Percentiles rank a stretch among this genome's conserved stretches.
These are phyloP conservation scores for Drosophila navojoa DNA, from an alignment of 1,140 invertebrate genomes.

Conservation along the genomic window DNA sequence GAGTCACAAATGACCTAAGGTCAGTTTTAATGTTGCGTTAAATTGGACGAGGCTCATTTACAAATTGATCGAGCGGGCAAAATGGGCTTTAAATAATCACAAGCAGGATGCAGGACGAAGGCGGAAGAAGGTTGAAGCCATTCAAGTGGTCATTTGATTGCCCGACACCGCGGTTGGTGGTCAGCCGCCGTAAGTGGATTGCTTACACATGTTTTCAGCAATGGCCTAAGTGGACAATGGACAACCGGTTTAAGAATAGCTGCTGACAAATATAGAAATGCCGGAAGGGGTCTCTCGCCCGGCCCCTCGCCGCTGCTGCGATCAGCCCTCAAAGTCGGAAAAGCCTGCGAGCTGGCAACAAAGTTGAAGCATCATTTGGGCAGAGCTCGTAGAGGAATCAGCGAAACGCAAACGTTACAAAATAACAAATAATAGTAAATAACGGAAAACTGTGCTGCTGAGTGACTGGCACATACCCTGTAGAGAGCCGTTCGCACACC, in stretches of 20 bases:
- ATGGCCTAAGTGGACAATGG: constrained; percentile 27
- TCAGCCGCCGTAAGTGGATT: constrained; percentile 29
- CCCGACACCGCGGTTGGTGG: constrained; percentile 41
- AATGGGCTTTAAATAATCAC: constrained; percentile 28
- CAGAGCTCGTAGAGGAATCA: constrained; percentile 34
- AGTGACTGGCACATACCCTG: not conserved
- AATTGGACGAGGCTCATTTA: constrained; percentile 51
- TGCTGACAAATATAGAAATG: not conserved
- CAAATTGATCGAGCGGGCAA: constrained; percentile 46
- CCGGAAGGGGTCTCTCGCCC: not conserved
- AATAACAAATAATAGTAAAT: too few relatives aligned
- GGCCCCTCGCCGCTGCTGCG: not conserved
- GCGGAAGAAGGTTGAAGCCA: constrained; percentile 4
- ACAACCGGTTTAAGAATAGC: constrained; percentile 21
- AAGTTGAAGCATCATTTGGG: constrained; percentile 41
- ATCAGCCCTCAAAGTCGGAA: not conserved
- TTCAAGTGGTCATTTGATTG: constrained; percentile 44
- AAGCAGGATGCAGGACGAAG: not conserved
- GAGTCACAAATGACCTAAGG: constrained; percentile 57
- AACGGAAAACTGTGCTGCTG: too few relatives aligned
- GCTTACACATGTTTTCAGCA: constrained; percentile 38
- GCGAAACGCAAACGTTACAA: constrained; percentile 22
- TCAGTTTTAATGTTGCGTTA: constrained; percentile 69
- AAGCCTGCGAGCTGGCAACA: constrained; percentile 16
- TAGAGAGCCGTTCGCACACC: not conserved